Base-by-base conservation (phyloP, 2,797 vertebrate genomes). In the Phrynocephalus vlangalii region DNA sequence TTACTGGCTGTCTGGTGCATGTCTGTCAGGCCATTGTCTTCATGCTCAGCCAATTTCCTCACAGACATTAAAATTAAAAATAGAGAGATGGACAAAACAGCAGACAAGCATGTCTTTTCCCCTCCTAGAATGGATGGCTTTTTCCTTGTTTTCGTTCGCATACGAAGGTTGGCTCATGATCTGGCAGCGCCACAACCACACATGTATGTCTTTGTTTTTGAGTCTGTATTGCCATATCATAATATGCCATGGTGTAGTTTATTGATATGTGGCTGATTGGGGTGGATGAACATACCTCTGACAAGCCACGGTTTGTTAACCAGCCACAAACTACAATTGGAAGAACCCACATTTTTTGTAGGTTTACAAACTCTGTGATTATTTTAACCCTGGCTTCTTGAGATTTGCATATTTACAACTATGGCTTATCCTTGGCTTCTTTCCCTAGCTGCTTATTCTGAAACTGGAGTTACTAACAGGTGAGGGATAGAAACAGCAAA, bases 51-150 rank as follows among this genome's bases (percentile, higher is more conserved):
- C 90, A 92, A 86, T 87, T 86, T 96, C 91, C 91, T 95, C 89
- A 92, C 85, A 94, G 92, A 91, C 93, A 93, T 93, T 91, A 89
- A 89, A 91, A 91, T 93, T 95, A 96, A 95, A 96, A 96, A 96
- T 94, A 96, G 94, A 96, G 92, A 85, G 70, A 94, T 88, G 94
- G 91, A 91, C 87, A 72, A 67, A 83, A 81, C 82, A 90, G 89
- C 91, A 94, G 88, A 93, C 91, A 92, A 95, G 92, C 94, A 94
- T 91, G 91, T 89, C 92, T 93, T 83, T 92, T 94, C 94, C 92
- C 87, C 93, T 86, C 90, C 88, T 92, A 96, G 94, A 93, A 94
- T 86, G 92, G 85, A 93, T 94, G 93, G 94, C 91, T 94, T 28
- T 87, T 79, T 92, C 92, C 79, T 92, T 89, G 86, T 89, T 92